These are phyloP conservation scores for Elaphurus davidianus DNA, from an alignment of 2,113 vertebrate genomes.

Conservation along the genomic window DNA sequence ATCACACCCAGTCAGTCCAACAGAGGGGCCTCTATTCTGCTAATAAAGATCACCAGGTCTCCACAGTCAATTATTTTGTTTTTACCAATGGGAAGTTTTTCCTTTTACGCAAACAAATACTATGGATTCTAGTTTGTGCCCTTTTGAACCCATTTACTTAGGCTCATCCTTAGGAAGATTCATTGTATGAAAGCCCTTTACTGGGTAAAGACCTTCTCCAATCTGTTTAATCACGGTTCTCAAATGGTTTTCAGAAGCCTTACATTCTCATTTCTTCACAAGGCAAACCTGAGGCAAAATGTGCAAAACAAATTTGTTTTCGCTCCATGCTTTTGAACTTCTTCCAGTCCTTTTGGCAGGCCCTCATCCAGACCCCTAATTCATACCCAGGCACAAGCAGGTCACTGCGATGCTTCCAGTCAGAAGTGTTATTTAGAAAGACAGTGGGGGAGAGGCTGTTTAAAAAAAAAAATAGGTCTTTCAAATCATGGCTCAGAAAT, in stretches of 20 bases:
- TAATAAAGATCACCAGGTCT: not conserved
- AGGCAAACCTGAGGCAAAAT: not conserved
- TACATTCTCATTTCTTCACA: conserved; percentile 4
- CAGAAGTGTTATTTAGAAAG: not conserved
- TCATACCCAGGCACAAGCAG: not conserved
- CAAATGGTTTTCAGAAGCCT: not conserved
- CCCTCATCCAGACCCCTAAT: not conserved
- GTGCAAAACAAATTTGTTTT: not conserved
- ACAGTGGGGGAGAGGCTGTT: not conserved
- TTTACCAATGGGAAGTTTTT: not conserved
- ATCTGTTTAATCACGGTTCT: not conserved
- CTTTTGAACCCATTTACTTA: not conserved
- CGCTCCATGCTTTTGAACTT: not conserved
- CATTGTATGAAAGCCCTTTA: not conserved
- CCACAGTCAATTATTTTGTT: not conserved
- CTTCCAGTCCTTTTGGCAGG: not conserved
- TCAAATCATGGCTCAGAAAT: not conserved
- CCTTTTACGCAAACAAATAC: not conserved
- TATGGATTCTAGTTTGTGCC: not conserved
- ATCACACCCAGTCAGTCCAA: not conserved
- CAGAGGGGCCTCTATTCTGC: not conserved
- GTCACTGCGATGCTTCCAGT: not conserved
- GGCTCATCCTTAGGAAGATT: not conserved
- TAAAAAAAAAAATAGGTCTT: not conserved
- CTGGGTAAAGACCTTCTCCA: not conserved